Evolutionary conservation across 35 echinoderm and acorn worm species (phyloP).

Genomic region (Apostichopus californicus): DNA sequence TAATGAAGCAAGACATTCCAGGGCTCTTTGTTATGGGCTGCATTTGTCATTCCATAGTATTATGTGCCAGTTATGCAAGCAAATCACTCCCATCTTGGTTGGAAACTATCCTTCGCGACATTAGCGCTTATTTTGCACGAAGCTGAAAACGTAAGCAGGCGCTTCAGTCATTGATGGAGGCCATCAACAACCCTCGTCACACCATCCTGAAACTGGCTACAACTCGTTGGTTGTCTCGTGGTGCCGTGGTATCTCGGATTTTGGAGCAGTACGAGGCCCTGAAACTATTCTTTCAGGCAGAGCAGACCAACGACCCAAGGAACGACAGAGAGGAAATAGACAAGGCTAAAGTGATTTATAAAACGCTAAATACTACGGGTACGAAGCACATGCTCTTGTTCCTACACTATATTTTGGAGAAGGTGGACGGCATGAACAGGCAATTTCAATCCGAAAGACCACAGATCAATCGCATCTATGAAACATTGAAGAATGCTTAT

Average conservation of each 20-base stretch:
- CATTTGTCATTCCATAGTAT: conserved; percentile 21
- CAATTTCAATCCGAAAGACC: neutral
- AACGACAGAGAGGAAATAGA: neutral
- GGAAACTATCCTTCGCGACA: neutral
- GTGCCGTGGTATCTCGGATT: neutral
- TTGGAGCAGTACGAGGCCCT: conserved; percentile 27
- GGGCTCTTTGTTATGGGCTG: conserved; percentile 21
- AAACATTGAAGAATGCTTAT: neutral
- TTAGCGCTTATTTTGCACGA: neutral
- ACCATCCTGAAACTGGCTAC: neutral
- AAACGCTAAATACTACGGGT: neutral
- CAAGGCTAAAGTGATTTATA: neutral
- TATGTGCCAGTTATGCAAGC: conserved; percentile 15
- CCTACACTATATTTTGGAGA: neutral
- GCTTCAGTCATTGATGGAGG: neutral
- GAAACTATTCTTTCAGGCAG: conserved; percentile 13
- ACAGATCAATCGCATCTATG: neutral
- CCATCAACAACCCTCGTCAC: neutral
- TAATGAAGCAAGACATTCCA: neutral
- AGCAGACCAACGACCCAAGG: neutral
- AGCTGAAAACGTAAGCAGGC: neutral
- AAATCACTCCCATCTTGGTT: conserved; percentile 17
- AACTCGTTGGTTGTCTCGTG: neutral
- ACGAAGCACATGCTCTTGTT: conserved; percentile 29
- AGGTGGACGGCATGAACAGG: conserved; percentile 6